Conservation (phyloP, 30 jellyfish, hydroid and myxozoan species). For the Mastigias papua region DNA sequence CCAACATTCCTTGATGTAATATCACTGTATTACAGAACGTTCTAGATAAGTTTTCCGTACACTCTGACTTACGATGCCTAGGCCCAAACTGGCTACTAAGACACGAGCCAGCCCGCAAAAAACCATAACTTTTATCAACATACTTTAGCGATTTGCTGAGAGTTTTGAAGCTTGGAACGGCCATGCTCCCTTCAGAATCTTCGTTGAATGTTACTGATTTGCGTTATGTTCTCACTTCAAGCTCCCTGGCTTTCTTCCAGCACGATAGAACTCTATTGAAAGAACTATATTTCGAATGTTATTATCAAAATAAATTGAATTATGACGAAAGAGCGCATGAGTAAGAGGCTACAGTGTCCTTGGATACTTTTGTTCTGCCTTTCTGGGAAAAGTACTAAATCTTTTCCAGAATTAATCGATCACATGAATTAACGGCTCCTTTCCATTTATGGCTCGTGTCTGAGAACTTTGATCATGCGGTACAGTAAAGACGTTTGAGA, state of each 20-base stretch:
- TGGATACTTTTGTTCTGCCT: conserved; percentile 49
- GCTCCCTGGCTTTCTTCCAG: too few species aligned
- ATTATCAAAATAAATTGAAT: not conserved
- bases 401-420: not conserved
- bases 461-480: not conserved
- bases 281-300: too few species aligned
- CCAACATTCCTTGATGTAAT: not conserved
- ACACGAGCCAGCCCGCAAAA: not conserved
- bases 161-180: conserved; percentile 12
- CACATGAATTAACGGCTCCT: not conserved
- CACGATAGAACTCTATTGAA: too few species aligned
- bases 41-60: not conserved
- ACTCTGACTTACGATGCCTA: not conserved
- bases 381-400: conserved; percentile 32
- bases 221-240: not conserved
- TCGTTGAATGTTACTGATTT: not conserved
- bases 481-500: not conserved
- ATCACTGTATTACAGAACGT: not conserved
- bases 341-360: conserved; percentile 31
- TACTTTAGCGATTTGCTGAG: conserved; percentile 3
- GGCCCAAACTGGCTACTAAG: not conserved
- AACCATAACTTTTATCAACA: conserved; percentile 14
- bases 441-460: not conserved
- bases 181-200: not conserved
- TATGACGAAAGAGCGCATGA: conserved; percentile 9